Percentiles rank a stretch among this genome's conserved stretches.
Conservation (phyloP, 2,797 vertebrate species). For the Galago senegalensis region DNA sequence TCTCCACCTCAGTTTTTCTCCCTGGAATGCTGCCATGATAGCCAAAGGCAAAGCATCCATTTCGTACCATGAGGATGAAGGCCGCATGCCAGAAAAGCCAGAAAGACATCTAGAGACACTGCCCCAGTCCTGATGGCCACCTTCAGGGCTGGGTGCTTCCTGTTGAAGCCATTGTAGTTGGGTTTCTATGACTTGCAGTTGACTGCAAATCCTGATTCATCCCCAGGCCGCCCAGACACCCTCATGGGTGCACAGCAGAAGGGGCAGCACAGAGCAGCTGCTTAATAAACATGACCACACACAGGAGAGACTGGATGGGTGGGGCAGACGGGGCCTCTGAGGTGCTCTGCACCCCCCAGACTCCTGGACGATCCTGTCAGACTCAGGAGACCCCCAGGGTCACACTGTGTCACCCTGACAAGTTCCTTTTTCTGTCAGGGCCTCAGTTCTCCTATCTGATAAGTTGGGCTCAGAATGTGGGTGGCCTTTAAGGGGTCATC, state of each 20-base stretch:
- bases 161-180: background rate
- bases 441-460: background rate
- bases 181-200: background rate
- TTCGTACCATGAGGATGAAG: background rate
- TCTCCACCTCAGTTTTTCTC: background rate
- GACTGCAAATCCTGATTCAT: background rate
- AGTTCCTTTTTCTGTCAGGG: background rate
- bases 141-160: background rate
- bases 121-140: background rate
- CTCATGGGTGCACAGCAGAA: fast-evolving
- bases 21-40: background rate
- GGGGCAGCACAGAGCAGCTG: background rate
- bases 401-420: background rate
- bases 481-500: background rate
- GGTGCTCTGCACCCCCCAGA: background rate
- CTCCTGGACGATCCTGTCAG: fast-evolving
- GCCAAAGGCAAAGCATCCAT: slow-evolving; percentile 42
- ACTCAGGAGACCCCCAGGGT: background rate
- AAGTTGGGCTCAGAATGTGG: background rate
- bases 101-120: background rate
- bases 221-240: background rate
- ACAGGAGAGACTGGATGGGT: background rate
- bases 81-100: background rate
- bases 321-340: no score
- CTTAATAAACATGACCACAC: background rate